These are phyloP conservation scores for Sander vitreus DNA, from an alignment of 2,113 vertebrate genomes.

Conservation along the genomic window DNA sequence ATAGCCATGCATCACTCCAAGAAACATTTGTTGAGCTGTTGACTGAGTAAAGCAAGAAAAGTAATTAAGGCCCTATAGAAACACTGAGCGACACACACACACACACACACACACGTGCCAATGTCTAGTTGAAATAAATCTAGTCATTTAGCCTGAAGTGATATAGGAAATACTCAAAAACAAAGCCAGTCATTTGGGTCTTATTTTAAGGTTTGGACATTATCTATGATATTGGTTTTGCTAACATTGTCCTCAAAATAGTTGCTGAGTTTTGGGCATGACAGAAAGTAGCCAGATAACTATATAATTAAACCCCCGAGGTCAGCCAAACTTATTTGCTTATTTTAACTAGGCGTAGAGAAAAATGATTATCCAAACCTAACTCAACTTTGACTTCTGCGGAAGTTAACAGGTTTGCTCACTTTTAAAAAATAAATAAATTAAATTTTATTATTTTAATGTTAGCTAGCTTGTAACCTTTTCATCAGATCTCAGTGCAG, in stretches of 20 bases:
- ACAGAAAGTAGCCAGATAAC: background rate
- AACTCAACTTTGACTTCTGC: background rate
- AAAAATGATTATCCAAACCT: background rate
- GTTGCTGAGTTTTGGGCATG: background rate
- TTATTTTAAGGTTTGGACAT: background rate
- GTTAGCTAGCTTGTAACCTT: no score
- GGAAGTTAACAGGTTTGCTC: background rate
- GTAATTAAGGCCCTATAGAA: slow-evolving; percentile 58
- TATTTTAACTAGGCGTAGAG: background rate
- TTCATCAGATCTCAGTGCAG: no score
- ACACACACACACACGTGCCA: no score
- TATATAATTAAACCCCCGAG: background rate
- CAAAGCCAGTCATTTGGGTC: no score
- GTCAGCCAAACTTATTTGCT: background rate
- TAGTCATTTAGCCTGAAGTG: slow-evolving; percentile 24
- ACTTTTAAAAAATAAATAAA: background rate
- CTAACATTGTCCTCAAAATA: background rate
- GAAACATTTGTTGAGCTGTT: slow-evolving; percentile 52
- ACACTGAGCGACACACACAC: background rate
- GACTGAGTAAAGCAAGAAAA: slow-evolving; percentile 53
- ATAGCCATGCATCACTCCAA: slow-evolving; percentile 50
- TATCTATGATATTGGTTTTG: background rate
- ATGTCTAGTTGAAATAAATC: background rate
- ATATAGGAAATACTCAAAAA: background rate
- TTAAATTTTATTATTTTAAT: no score